Base-by-base conservation (phyloP, 2,113 vertebrate genomes). In the Motacilla alba region DNA sequence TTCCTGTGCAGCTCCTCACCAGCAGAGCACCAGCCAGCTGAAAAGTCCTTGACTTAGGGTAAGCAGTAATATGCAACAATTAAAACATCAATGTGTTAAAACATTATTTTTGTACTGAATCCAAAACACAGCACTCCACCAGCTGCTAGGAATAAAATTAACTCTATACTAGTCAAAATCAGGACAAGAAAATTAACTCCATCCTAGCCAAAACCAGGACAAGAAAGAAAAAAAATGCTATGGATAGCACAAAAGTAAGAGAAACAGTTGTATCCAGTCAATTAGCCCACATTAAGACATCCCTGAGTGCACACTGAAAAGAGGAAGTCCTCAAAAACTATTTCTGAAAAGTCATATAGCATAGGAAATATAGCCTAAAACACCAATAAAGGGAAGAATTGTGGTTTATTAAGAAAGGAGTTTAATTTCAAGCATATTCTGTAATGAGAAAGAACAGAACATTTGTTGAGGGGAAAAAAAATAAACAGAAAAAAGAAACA, bases 401-500 rank as follows among this genome's bases (percentile, higher is more conserved):
- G 37, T 26, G 11, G 23, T 70, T 93, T 94, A 83, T 89, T 93
- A 92, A 94, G 77, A 39, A 82, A 35, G 30, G 15, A 84, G 17
- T 83, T 74, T 92, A 77, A 84, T 92, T 92, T 94, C 67, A 89
- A 69, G 53, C 28, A 55, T 69, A 80, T 74, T 76, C 70, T 68
- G 18, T 92, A 88, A 93, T 39, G 72, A 1, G 6, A 92, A 96
- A 81, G 37, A 90, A 49, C 47, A 83, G 66, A 97, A 75, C 31
- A 68, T 83, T 74, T 81, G 70, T 88, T 89, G 35, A 84, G 41
- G 68, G 69, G 72, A 66, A 52, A 84, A 89, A 93, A 94, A 93
- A 94, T 82, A 84, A 87, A 87, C 1, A 2, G 35, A 13, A 39
- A 43, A 78, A 73, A 84, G 13, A 11, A 4, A 5, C 4, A 67